A percentile compares a stretch with the other conserved stretches of the same genome.
phyloP scores from a whole-genome alignment of 2,113 vertebrate species.

The Cyanistes caeruleus region DNA sequence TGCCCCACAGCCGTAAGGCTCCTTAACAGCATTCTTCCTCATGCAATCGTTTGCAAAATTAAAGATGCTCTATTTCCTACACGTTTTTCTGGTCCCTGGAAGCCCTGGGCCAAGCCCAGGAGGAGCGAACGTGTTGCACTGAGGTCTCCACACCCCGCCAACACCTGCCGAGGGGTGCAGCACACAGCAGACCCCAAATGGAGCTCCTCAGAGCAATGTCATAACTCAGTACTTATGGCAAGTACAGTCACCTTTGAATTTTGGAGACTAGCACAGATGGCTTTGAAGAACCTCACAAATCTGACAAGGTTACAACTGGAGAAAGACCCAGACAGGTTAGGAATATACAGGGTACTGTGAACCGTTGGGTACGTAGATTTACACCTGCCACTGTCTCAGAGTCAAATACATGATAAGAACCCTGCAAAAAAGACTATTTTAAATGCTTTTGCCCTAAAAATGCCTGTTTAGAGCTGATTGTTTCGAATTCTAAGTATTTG shows the following conservation, averaged over 20 bases:
- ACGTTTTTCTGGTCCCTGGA: neutral
- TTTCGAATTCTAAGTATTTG: neutral
- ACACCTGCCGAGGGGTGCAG: neutral
- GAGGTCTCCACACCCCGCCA: slow-evolving; percentile 20
- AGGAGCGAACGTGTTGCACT: neutral
- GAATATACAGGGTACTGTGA: slow-evolving; percentile 7
- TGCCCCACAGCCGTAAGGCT: neutral
- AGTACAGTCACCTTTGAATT: slow-evolving; percentile 18
- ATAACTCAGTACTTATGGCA: neutral
- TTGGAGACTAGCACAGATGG: slow-evolving; percentile 52
- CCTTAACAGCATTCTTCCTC: slow-evolving; percentile 14
- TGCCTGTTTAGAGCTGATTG: neutral
- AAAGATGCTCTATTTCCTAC: slow-evolving; percentile 34
- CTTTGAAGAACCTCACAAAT: slow-evolving; percentile 55
- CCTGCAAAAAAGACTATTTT: slow-evolving; percentile 23
- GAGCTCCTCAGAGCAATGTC: slow-evolving; percentile 43
- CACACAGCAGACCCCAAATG: neutral
- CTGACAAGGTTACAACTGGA: slow-evolving; percentile 23
- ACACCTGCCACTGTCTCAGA: neutral
- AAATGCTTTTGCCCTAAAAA: neutral
- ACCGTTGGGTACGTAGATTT: neutral
- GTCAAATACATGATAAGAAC: neutral
- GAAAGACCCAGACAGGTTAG: slow-evolving; percentile 58
- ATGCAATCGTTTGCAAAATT: neutral
- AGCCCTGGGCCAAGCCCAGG: slow-evolving; percentile 22